Conservation (phyloP, 2,113 vertebrate genomes). For the Leptocoma aspasia region DNA sequence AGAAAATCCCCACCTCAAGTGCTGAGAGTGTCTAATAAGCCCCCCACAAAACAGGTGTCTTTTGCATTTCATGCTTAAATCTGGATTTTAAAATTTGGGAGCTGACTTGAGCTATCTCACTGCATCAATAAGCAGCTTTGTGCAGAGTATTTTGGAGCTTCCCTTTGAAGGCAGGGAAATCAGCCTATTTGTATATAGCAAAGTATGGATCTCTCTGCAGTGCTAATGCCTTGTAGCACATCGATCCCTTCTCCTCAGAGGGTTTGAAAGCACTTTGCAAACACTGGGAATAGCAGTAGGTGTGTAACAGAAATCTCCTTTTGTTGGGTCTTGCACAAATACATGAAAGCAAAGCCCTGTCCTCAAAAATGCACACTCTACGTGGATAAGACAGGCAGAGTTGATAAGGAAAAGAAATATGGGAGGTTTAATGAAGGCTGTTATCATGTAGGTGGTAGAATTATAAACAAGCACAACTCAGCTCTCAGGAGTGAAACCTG, state of each 20-base stretch:
- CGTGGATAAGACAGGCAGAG: neutral
- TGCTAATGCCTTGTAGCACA: neutral
- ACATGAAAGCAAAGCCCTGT: neutral
- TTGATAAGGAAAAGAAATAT: neutral
- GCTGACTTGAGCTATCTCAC: neutral
- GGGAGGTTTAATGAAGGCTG: neutral
- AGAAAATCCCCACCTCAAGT: neutral
- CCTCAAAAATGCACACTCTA: neutral
- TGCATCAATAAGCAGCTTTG: neutral
- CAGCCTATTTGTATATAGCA: neutral
- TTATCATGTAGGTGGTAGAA: neutral
- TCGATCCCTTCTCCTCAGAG: neutral
- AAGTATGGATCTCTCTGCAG: neutral
- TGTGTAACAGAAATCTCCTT: neutral
- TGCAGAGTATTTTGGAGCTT: neutral
- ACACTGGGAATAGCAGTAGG: neutral
- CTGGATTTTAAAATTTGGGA: neutral
- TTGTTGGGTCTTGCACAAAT: neutral
- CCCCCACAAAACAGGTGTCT: fast-evolving
- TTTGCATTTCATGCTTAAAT: neutral
- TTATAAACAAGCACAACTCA: neutral
- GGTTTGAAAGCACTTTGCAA: neutral
- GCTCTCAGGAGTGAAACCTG: neutral
- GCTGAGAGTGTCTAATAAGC: neutral
- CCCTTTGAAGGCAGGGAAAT: neutral